Evolutionary conservation across 2,888 invertebrate species (phyloP).

Genomic region (Dasypolia templi): DNA sequence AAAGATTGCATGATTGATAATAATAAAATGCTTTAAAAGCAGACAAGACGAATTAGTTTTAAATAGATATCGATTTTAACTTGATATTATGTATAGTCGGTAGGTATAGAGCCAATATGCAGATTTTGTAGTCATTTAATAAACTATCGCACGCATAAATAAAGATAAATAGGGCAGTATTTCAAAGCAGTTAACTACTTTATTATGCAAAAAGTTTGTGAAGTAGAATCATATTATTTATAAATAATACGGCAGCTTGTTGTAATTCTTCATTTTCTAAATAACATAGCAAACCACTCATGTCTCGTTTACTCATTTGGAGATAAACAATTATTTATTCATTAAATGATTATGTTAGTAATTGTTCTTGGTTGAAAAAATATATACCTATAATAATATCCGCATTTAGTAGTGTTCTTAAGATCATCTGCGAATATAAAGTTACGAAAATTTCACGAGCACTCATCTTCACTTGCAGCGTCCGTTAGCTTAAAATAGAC

Average conservation of each 20-base stretch:
- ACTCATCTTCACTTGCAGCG: slow-evolving; percentile 62
- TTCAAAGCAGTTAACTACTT: not conserved
- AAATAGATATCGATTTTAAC: slow-evolving; percentile 5
- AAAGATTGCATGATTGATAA: slow-evolving; percentile 17
- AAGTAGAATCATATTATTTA: not conserved
- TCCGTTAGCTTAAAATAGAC: slow-evolving; percentile 80
- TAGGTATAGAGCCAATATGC: slow-evolving; percentile 6
- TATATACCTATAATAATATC: not conserved
- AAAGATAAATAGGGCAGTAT: not conserved
- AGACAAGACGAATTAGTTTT: not conserved
- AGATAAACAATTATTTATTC: slow-evolving; percentile 2
- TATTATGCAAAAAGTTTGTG: not conserved
- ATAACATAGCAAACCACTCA: not conserved
- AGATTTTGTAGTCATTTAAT: slow-evolving; percentile 7
- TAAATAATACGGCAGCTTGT: slow-evolving; percentile 18
- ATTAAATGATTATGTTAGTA: too few relatives aligned
- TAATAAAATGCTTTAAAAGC: slow-evolving; percentile 21
- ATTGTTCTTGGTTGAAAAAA: not conserved
- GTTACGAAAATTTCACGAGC: slow-evolving; percentile 71
- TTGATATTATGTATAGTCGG: slow-evolving; percentile 11
- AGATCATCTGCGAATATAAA: slow-evolving; percentile 13
- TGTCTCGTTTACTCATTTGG: not conserved
- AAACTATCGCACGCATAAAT: slow-evolving; percentile 8
- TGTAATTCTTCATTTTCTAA: slow-evolving; percentile 4
- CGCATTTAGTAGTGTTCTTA: not conserved